phyloP scores from a whole-genome alignment of 2,888 invertebrate species.

The Acrobasis repandana region DNA sequence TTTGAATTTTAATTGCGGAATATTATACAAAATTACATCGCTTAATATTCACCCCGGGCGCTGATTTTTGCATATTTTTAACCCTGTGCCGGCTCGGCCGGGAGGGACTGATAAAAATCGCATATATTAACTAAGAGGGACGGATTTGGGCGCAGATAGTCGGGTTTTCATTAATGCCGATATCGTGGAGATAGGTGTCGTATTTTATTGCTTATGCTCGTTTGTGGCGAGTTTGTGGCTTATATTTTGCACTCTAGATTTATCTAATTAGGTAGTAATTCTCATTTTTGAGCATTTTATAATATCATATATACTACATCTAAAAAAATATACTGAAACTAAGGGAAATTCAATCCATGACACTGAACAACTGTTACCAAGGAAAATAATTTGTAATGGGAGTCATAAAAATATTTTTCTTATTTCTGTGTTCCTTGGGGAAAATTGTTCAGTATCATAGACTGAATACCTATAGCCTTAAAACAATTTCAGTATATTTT shows the following conservation, averaged over 20 bases:
- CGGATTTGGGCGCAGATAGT: conserved; percentile 56
- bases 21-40: conserved; percentile 81
- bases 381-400: too few relatives aligned
- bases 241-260: neutral
- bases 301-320: too few relatives aligned
- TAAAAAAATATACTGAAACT: too few relatives aligned
- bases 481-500: too few relatives aligned
- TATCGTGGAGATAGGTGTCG: conserved; percentile 62
- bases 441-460: too few relatives aligned
- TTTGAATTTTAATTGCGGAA: conserved; percentile 83
- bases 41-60: conserved; percentile 79
- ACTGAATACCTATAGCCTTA: too few relatives aligned
- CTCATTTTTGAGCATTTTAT: too few relatives aligned
- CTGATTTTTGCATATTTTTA: conserved; percentile 81
- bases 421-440: too few relatives aligned
- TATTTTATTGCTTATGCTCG: conserved; percentile 64
- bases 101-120: conserved; percentile 70
- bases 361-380: too few relatives aligned
- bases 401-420: too few relatives aligned
- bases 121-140: conserved; percentile 68
- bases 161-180: conserved; percentile 70
- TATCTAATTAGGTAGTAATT: neutral
- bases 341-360: too few relatives aligned
- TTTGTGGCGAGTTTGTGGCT: conserved; percentile 31
- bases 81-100: conserved; percentile 58